Percentiles rank a stretch among this genome's conserved stretches.
phyloP scores from a whole-genome alignment of 2,888 invertebrate genomes.

The Pandemis cinnamomeana region DNA sequence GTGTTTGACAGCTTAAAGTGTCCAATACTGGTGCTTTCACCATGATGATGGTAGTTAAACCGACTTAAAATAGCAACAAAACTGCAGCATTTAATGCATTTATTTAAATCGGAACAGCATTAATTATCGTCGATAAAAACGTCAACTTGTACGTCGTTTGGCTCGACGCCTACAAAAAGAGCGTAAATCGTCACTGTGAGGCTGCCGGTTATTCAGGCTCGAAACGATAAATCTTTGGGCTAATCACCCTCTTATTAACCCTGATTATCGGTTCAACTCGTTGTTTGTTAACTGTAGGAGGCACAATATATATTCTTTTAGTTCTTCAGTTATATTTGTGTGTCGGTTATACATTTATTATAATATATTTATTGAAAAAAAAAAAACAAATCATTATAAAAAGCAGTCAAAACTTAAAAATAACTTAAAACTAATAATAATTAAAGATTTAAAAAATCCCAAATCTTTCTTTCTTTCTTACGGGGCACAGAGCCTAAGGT shows the following conservation, averaged over 20 bases:
- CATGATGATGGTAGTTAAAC: too few relatives aligned
- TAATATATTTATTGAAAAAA: too few relatives aligned
- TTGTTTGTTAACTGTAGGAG: conserved; percentile 1
- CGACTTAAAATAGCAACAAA: background rate
- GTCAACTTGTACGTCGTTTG: conserved; percentile 16
- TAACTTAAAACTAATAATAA: too few relatives aligned
- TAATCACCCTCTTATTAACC: conserved; percentile 2
- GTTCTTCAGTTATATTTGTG: background rate
- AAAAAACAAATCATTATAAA: too few relatives aligned
- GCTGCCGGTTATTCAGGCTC: background rate
- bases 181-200: conserved; percentile 9
- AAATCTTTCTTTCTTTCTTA: too few relatives aligned
- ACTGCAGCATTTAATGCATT: background rate
- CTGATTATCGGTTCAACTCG: conserved; percentile 5
- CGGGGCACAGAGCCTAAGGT: too few relatives aligned
- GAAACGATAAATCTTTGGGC: conserved; percentile 1
- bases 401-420: too few relatives aligned
- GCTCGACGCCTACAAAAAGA: conserved; percentile 14
- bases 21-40: too few relatives aligned
- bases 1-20: too few relatives aligned
- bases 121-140: conserved; percentile 6
- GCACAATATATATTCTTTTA: background rate
- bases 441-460: too few relatives aligned
- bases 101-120: background rate
- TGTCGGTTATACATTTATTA: too few relatives aligned